Percentiles rank a stretch among this genome's conserved stretches.
Evolutionary conservation across 2,888 invertebrate species (phyloP).

Genomic region (Nemotelus nigrinus): DNA sequence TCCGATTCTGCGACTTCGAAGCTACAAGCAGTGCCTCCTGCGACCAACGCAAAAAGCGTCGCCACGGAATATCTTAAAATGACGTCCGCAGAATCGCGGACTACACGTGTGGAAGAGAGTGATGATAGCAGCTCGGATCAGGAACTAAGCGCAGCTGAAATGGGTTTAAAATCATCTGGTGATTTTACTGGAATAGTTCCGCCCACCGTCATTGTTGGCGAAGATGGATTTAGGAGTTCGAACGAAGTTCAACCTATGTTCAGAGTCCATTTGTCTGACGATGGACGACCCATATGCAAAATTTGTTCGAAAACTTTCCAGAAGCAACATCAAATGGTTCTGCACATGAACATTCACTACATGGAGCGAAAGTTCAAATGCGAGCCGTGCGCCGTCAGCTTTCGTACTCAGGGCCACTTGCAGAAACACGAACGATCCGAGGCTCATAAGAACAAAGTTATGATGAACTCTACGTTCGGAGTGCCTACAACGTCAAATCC

Average conservation of each 20-base stretch:
- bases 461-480: conserved; percentile 86
- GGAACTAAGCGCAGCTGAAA: conserved; percentile 48
- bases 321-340: conserved; percentile 86
- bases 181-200: conserved; percentile 61
- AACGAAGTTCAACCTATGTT: conserved; percentile 63
- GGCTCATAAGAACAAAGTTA: conserved; percentile 91
- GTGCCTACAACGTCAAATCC: conserved; percentile 89
- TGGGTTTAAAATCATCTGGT: conserved; percentile 54
- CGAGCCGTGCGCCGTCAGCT: conserved; percentile 90
- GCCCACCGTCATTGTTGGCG: conserved; percentile 69
- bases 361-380: conserved; percentile 93
- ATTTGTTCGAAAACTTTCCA: conserved; percentile 93
- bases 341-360: conserved; percentile 96
- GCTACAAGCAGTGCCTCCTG: neutral
- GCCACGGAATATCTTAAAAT: conserved; percentile 74
- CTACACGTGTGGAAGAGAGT: conserved; percentile 51
- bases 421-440: conserved; percentile 94
- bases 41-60: conserved; percentile 69
- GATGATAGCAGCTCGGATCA: conserved; percentile 54
- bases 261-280: conserved; percentile 71
- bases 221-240: conserved; percentile 70
- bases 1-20: neutral
- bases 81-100: conserved; percentile 60
- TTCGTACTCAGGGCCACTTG: conserved; percentile 88
- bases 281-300: conserved; percentile 80